Conservation (phyloP, 2,113 vertebrate genomes). For the Cyprinus carpio region DNA sequence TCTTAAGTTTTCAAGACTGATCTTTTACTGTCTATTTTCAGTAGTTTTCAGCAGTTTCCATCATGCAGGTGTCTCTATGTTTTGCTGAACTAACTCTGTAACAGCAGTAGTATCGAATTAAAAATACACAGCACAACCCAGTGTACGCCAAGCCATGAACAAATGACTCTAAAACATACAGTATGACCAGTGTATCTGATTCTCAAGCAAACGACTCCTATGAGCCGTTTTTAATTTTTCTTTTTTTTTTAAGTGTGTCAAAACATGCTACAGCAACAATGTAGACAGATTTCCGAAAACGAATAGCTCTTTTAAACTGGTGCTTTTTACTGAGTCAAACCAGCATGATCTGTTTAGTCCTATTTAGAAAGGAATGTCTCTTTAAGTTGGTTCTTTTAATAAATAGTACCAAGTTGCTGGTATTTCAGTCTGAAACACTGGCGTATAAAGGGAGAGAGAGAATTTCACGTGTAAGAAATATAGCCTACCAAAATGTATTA, state of each 20-base stretch:
- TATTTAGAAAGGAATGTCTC: too few species aligned
- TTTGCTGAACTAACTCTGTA: too few species aligned
- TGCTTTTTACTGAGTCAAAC: too few species aligned
- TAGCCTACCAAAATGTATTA: neutral
- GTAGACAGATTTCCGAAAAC: neutral
- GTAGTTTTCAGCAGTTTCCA: neutral
- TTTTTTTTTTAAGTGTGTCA: too few species aligned
- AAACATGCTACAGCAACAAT: too few species aligned
- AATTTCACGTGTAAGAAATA: neutral
- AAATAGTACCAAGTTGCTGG: neutral
- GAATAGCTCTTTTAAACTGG: neutral
- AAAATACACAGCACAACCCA: neutral
- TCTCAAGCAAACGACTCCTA: neutral
- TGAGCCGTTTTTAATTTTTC: too few species aligned
- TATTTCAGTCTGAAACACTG: neutral
- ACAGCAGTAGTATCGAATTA: neutral
- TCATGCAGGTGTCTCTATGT: too few species aligned
- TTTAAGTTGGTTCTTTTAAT: neutral
- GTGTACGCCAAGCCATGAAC: neutral
- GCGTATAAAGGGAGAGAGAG: neutral
- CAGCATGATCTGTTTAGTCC: too few species aligned
- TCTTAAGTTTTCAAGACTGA: too few species aligned
- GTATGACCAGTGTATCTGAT: neutral
- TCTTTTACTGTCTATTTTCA: too few species aligned
- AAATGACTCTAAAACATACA: neutral